Conservation (phyloP, 1,140 invertebrate genomes). For the Bacillus rossius region DNA sequence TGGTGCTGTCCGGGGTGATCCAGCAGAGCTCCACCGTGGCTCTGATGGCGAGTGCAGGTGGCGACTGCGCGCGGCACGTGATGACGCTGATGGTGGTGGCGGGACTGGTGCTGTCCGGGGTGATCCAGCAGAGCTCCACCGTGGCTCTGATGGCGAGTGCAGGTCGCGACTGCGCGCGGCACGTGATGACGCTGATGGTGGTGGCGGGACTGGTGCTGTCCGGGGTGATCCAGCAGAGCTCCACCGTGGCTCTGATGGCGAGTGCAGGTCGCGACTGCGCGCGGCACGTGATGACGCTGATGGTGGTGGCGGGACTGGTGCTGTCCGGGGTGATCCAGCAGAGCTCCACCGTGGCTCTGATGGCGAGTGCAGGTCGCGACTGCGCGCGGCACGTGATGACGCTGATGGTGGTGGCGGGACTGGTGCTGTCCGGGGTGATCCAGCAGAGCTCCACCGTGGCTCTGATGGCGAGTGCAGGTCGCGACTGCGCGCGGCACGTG, state of each 20-base stretch:
- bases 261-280: slow-evolving; percentile 46
- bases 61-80: slow-evolving; percentile 47
- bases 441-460: slow-evolving; percentile 41
- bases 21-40: slow-evolving; percentile 41
- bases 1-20: slow-evolving; percentile 40
- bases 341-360: slow-evolving; percentile 40
- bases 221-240: slow-evolving; percentile 41
- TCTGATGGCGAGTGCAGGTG: slow-evolving; percentile 37
- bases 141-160: slow-evolving; percentile 32
- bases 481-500: slow-evolving; percentile 47
- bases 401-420: slow-evolving; percentile 43
- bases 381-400: slow-evolving; percentile 47
- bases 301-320: slow-evolving; percentile 42
- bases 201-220: slow-evolving; percentile 41
- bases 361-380: slow-evolving; percentile 42
- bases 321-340: slow-evolving; percentile 39
- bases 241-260: slow-evolving; percentile 36
- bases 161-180: slow-evolving; percentile 48
- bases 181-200: slow-evolving; percentile 45
- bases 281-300: slow-evolving; percentile 45
- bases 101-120: slow-evolving; percentile 40
- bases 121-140: slow-evolving; percentile 40
- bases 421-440: slow-evolving; percentile 40
- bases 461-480: slow-evolving; percentile 37
- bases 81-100: slow-evolving; percentile 45